Base-by-base conservation (phyloP, 2,797 vertebrate species). In the Clarias laeviceps region DNA sequence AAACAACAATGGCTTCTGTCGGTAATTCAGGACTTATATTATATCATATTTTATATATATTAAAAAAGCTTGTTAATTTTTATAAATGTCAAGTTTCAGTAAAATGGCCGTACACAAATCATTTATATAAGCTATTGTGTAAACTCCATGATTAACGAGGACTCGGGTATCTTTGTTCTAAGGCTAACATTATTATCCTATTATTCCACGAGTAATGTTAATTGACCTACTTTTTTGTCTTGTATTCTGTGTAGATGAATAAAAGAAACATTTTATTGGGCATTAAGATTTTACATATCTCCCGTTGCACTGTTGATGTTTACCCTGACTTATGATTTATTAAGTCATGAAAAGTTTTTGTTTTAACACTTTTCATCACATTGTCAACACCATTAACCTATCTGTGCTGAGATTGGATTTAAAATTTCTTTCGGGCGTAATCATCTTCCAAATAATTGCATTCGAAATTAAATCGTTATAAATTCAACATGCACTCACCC, bases 401-500 rank as follows among this genome's bases (percentile, higher is more conserved):
- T 34, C 27, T 22, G 5, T 11, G 27, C 4, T 77, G 32, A 9
- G 18, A 32, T 5, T 76, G 27, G 8, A 22, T 24, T 29, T 14
- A 4, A 29, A 27, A 74, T 54, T 45, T 74, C 12, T 54, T n/a
- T 72, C 14, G 8, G 37, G n/a, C n/a, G 2, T 50, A n/a, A 45
- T 72, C 5, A 72, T 27, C 12, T n/a, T 3, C 40, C 24, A 73
- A 27, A 27, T 27, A 27, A 73, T 54, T 73, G 50, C 24, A 50
- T 3, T 5, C 24, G 15, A 17, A 50, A 54, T 54, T 32, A 56
- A 0, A 76, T 32, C 4, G 20, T 18, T 22, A 22, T 32, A 57
- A 29, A 57, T 15, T 54, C 32, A 76, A 61, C 66, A 80, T 80
- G 70, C 64, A 88, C 89, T 90, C 66, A 90, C 89, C 89, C 32